Evolutionary conservation across 2,888 invertebrate genomes (phyloP), one percentile per base, ranked within the genome.

Genomic region (Eurois occulta): DNA sequence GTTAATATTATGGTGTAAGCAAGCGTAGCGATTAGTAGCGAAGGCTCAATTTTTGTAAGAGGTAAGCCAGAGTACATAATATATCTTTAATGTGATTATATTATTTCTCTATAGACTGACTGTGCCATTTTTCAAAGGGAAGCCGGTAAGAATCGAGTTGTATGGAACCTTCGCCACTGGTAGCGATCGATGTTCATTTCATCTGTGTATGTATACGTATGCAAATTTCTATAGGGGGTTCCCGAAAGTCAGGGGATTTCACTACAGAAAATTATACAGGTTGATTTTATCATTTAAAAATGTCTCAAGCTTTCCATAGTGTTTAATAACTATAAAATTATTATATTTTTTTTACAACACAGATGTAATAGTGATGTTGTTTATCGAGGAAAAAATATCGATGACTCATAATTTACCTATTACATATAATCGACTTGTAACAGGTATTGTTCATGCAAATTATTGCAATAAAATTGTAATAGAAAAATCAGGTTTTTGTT

Each of bases 331-430:
- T 60, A 64, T 60, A 13, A 43, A 52, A 32, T 41, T 13, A 79
- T 41, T 43, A 21, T 58, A 72, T 16, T 16, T 52, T 55, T 1
- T 65, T 58, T 79, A 35, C 69, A 70, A 60, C 32, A n/a, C 4
- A 55, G 41, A 69, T 69, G 28, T 48, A 18, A 28, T 21, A 46
- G 18, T 48, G 35, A 64, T 60, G 60, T 16, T 18, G 8, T 35
- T 67, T 79, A 80, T 41, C 35, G 28, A 52, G 38, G 35, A 60
- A 81, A 81, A 72, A 55, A 69, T 48, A 43, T n/a, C 35, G 11
- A 35, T 81, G 86, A 85, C 62, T 81, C 86, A 74, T 69, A n/a
- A n/a, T 11, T 32, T 52, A 60, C 4, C 24, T 80, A 35, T 85
- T 67, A 66, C 10, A 62, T 67, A 75, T 67, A 58, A 41, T 52